Conservation (phyloP, 2,797 vertebrate species). For the Eulemur coronatus region DNA sequence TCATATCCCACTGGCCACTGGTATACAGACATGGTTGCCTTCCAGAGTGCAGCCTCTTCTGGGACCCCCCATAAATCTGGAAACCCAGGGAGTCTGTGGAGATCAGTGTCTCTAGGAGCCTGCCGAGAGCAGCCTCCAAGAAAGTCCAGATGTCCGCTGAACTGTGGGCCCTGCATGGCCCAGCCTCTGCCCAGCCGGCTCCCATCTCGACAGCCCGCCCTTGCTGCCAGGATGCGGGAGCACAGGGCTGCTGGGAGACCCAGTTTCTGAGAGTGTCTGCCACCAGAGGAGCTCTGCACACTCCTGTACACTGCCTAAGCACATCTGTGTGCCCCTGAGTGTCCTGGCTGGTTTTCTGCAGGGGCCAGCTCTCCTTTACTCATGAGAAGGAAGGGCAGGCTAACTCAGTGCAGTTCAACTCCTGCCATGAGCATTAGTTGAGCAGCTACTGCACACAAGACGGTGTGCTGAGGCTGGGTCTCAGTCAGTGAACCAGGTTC, state of each 20-base stretch:
- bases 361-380: not conserved
- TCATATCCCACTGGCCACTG: too few species aligned
- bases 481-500: not conserved
- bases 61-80: not conserved
- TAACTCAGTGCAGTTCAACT: not conserved
- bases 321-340: rapidly evolving
- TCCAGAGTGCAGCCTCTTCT: not conserved
- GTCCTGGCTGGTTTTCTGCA: not conserved
- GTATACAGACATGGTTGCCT: not conserved
- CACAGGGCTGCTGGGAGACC: rapidly evolving
- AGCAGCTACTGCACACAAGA: not conserved
- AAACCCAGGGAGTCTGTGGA: not conserved
- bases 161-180: not conserved
- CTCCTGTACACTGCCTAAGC: not conserved
- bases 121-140: rapidly evolving
- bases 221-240: not conserved
- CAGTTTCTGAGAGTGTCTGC: not conserved
- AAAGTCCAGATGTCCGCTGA: too few species aligned
- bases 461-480: not conserved
- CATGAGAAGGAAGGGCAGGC: not conserved
- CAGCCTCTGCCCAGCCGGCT: not conserved
- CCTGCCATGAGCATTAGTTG: not conserved
- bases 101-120: not conserved
- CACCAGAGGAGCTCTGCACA: not conserved
- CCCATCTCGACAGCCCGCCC: not conserved